These are phyloP conservation scores for Yasuhikotakia modesta DNA, from an alignment of 2,797 vertebrate species.

Conservation along the genomic window DNA sequence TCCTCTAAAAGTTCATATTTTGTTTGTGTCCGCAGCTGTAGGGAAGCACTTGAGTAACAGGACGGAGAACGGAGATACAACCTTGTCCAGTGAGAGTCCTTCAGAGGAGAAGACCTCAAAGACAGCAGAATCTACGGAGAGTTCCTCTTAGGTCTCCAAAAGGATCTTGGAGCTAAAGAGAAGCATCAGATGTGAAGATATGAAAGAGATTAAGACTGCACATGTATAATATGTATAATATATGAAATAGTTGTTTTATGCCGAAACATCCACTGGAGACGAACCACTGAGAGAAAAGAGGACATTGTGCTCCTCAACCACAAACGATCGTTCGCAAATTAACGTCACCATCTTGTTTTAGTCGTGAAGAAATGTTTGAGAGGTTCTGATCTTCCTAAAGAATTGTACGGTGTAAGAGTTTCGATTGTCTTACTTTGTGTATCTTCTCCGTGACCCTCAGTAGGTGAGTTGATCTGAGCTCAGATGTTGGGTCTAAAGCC, in stretches of 20 bases:
- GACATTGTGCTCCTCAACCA: constrained; percentile 2
- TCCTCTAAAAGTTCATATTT: constrained; percentile 1
- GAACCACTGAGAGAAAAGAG: constrained; percentile 23
- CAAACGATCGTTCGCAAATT: constrained; percentile 1
- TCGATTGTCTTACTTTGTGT: constrained; percentile 17
- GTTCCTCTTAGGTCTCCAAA: constrained; percentile 74
- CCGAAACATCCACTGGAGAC: constrained; percentile 28
- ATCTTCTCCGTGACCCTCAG: constrained; percentile 29
- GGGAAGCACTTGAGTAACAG: constrained; percentile 86
- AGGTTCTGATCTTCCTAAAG: background rate
- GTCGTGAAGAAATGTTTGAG: background rate
- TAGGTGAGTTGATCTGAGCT: constrained; percentile 19
- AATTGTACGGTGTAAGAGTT: constrained; percentile 11
- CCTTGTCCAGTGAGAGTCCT: constrained; percentile 78
- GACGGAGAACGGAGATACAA: constrained; percentile 85
- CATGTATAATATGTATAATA: constrained; percentile 54
- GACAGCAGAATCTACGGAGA: constrained; percentile 77
- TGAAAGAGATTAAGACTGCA: constrained; percentile 30
- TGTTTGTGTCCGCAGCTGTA: constrained; percentile 75
- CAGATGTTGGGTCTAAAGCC: background rate
- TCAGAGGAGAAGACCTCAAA: constrained; percentile 82
- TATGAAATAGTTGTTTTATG: constrained; percentile 58
- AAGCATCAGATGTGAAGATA: background rate
- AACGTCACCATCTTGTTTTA: constrained; percentile 12
- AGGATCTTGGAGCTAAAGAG: background rate